Evolutionary conservation across 2,888 invertebrate species (phyloP), one percentile per base, ranked within the genome.

Genomic region (Clostera curtula): DNA sequence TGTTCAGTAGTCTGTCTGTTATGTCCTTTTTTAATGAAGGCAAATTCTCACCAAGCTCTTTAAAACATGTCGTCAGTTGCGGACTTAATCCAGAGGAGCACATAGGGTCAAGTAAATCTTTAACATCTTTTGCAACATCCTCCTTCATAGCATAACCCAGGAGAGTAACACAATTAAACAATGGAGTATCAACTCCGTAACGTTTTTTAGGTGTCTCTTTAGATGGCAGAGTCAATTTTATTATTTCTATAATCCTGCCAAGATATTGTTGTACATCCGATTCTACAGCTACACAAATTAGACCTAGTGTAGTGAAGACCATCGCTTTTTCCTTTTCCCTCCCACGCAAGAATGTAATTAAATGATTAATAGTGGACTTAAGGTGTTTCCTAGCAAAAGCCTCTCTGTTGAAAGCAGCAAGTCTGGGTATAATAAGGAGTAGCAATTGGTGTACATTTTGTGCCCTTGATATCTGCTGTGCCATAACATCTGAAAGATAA

Each of bases 161-260:
- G 40, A 98, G 86, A 7, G 96, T 96, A n/a, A 99, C 91, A 71
- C 98, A 98, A 29, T 94, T 92, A 64, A 97, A 97, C 19, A 98
- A 90, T 0, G 95, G 90, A 0, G 95, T 93, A 56, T 98, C 97
- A 13, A 91, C 85, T 0, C 86, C 79, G 11, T 85, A 76, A 31
- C 90, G 88, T 60, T 93, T 93, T 59, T 93, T 95, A 1, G 92
- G 87, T 0, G 89, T 88, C 40, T 94, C 93, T 61, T 90, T 88
- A 1, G 90, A 83, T 0, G 96, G 95, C 24, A 96, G 72, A 2
- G 91, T 88, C 17, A 86, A 64, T 56, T 90, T 90, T 17, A 96
- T 90, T 4, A 91, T 88, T 50, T 94, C 93, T 89, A 97, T 94
- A 23, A 97, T 94, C 56, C 89, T 89, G 2, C 90, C 87, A 13